Evolutionary conservation across 2,113 vertebrate genomes (phyloP).

Genomic region (Caloenas nicobarica): DNA sequence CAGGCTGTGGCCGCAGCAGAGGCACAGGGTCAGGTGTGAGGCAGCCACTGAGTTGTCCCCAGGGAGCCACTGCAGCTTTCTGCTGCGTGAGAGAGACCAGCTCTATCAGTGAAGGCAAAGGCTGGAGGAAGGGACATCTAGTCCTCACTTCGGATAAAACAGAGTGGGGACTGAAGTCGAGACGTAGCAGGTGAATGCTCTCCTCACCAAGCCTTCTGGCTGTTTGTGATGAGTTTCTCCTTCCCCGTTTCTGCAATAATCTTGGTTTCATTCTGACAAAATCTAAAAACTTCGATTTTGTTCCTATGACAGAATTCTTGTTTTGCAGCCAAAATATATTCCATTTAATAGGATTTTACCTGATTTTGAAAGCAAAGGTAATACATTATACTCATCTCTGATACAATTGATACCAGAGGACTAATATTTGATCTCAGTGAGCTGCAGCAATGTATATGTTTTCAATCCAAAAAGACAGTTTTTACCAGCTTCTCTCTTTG

Average conservation of each 20-base stretch:
- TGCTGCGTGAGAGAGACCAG: neutral
- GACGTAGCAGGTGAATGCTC: accelerated
- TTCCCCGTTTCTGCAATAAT: neutral
- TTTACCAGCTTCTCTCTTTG: neutral
- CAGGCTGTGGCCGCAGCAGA: neutral
- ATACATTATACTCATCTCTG: neutral
- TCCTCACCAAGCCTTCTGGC: neutral
- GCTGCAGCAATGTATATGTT: neutral
- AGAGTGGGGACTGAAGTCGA: neutral
- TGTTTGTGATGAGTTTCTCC: neutral
- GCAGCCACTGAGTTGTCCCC: neutral
- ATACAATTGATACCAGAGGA: neutral
- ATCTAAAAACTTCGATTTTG: neutral
- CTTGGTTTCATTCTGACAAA: neutral
- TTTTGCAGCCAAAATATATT: neutral
- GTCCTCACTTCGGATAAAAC: neutral
- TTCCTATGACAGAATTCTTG: neutral
- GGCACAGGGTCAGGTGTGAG: neutral
- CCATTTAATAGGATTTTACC: neutral
- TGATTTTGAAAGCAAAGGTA: neutral
- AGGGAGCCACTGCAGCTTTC: neutral
- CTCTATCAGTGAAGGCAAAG: neutral
- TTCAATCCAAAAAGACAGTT: neutral
- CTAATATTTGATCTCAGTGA: neutral
- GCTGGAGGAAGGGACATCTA: neutral